Conservation (phyloP, 2,113 vertebrate genomes). For the Brevimyrus niger region DNA sequence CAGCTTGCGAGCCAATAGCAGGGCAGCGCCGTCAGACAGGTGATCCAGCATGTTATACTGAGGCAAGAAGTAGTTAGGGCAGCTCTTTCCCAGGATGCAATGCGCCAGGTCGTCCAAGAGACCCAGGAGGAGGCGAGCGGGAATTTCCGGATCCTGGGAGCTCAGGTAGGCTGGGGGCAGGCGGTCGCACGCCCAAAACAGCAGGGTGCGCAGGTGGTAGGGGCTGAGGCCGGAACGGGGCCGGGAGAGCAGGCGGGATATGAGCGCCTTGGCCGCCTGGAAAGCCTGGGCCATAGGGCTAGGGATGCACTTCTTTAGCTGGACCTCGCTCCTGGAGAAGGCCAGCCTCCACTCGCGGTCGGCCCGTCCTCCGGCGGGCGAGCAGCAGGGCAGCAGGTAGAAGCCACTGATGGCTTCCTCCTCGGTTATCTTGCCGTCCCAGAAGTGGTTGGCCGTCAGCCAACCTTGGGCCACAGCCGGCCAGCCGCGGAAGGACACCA, state of each 20-base stretch:
- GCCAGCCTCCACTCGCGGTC: slow-evolving; percentile 74
- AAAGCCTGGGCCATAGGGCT: slow-evolving; percentile 71
- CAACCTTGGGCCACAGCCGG: slow-evolving; percentile 69
- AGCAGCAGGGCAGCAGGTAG: slow-evolving; percentile 73
- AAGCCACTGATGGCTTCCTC: slow-evolving; percentile 70
- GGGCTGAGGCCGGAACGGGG: slow-evolving; percentile 63
- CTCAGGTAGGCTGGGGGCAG: slow-evolving; percentile 67
- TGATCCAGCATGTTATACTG: slow-evolving; percentile 71
- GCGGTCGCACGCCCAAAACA: slow-evolving; percentile 80
- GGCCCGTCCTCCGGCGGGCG: slow-evolving; percentile 53
- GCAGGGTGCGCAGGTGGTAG: slow-evolving; percentile 72
- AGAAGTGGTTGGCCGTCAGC: slow-evolving; percentile 73
- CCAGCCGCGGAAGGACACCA: slow-evolving; percentile 76
- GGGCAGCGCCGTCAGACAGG: slow-evolving; percentile 53
- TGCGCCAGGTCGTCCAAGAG: slow-evolving; percentile 74
- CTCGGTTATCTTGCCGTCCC: slow-evolving; percentile 73
- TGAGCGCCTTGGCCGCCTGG: slow-evolving; percentile 67
- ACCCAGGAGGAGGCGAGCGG: slow-evolving; percentile 69
- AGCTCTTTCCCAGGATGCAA: slow-evolving; percentile 67
- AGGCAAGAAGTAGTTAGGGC: slow-evolving; percentile 75
- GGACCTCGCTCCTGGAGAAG: slow-evolving; percentile 78
- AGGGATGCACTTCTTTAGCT: slow-evolving; percentile 74
- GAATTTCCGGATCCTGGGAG: slow-evolving; percentile 54
- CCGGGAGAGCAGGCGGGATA: slow-evolving; percentile 66
- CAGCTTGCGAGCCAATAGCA: slow-evolving; percentile 61